Evolutionary conservation across 2,113 vertebrate genomes (phyloP), one percentile per base, ranked within the genome.

Genomic region (Tautogolabrus adspersus): DNA sequence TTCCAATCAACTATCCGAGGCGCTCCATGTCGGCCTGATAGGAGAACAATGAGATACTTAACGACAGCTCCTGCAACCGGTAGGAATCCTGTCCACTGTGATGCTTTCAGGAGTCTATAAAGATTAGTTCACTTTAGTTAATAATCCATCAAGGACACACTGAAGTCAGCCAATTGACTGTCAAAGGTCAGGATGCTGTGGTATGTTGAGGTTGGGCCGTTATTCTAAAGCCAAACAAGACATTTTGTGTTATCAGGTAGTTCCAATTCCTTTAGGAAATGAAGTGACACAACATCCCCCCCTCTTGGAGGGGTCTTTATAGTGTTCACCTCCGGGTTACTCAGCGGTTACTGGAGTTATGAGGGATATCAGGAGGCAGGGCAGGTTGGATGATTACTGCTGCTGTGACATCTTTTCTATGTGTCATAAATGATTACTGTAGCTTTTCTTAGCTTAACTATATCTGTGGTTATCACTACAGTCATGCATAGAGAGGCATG

Each of bases 131-230:
- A 16, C 72, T 65, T 79, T 75, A 78, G 93, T 95, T 92, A 95
- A 94, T 95, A 80, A 95, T 94, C 90, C 59, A 89, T 91, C 88
- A 93, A 85, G 81, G 87, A 79, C 82, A 81, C 56, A 11, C 49
- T 44, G 38, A 72, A 66, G 44, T 63, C 21, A 63, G 66, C n/a
- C 10, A 40, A 58, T 68, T 49, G 65, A 85, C 73, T 66, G 66
- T 85, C 88, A 88, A 89, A 81, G 10, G 7, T 44, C 26, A 13
- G 18, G 21, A 62, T n/a, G 13, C 38, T 13, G n/a, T 44, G 21
- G 0, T 72, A 6, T 57, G 0, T 19, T 71, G 40, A 7, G 8
- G 23, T 66, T 47, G 0, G 19, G 12, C 58, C 58, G 8, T 44
- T 66, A 26, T 18, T 51, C 0, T 34, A 18, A 66, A 12, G 18